Percentiles rank a stretch among this genome's conserved stretches.
These are phyloP conservation scores for Danio aesculapii DNA, from an alignment of 2,797 vertebrate species.

Conservation along the genomic window DNA sequence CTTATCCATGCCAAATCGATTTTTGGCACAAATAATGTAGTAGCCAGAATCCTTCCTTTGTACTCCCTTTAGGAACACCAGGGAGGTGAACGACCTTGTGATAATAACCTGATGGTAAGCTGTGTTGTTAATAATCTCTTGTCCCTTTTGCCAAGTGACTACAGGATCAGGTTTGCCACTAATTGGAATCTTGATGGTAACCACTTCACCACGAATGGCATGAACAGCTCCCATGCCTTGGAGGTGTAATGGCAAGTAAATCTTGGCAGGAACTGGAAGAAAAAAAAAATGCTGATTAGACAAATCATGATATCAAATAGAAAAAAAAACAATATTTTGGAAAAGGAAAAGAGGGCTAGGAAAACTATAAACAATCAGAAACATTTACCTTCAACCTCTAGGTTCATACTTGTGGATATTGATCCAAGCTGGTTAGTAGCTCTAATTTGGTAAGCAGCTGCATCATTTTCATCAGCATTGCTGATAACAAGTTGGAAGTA, in stretches of 20 bases:
- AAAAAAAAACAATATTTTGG: background rate
- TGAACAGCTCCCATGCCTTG: conserved; percentile 99
- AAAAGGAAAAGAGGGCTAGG: conserved; percentile 6
- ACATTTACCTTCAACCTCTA: conserved; percentile 95
- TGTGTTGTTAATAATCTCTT: conserved; percentile 95
- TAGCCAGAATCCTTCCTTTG: conserved; percentile 94
- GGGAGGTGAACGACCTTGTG: conserved; percentile 95
- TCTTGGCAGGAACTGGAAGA: conserved; percentile 94
- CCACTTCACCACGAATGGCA: conserved; percentile 89
- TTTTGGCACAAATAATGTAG: conserved; percentile 97
- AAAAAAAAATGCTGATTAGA: conserved; percentile 19
- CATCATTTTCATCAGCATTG: conserved; percentile 88
- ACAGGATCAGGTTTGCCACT: conserved; percentile 96
- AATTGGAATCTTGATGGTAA: conserved; percentile 98
- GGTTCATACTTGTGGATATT: conserved; percentile 91
- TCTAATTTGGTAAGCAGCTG: conserved; percentile 95
- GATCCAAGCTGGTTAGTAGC: conserved; percentile 96
- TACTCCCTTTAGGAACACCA: conserved; percentile 96
- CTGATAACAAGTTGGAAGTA: conserved; percentile 94
- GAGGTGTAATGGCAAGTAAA: conserved; percentile 93
- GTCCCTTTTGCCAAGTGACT: conserved; percentile 98
- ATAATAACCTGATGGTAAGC: conserved; percentile 95
- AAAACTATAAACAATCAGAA: background rate
- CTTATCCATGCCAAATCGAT: conserved; percentile 96
- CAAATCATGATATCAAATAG: background rate